phyloP scores from a whole-genome alignment of 2,888 invertebrate genomes.

The Pheosia gnoma region DNA sequence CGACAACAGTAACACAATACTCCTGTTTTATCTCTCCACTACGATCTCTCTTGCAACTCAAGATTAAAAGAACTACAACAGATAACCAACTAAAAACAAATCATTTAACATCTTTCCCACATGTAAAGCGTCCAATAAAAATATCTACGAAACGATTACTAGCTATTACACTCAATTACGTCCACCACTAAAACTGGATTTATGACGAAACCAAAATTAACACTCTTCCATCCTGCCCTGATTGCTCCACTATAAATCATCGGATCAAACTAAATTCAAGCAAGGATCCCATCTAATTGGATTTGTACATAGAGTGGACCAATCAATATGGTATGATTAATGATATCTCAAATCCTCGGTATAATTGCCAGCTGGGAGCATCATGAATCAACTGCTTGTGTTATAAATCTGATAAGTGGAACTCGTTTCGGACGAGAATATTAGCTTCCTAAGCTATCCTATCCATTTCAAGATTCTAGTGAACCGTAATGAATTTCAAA shows the following conservation, averaged over 20 bases:
- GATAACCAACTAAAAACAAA: constrained; percentile 28
- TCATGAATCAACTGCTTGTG: constrained; percentile 78
- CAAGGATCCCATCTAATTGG: constrained; percentile 80
- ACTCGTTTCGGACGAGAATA: constrained; percentile 63
- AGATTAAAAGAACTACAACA: constrained; percentile 11
- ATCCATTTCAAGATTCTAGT: constrained; percentile 39
- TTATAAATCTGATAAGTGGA: constrained; percentile 78
- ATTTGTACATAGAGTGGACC: constrained; percentile 73
- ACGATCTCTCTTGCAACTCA: background rate
- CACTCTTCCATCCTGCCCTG: constrained; percentile 65
- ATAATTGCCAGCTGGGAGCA: constrained; percentile 76
- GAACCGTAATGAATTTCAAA: constrained; percentile 33
- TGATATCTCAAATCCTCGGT: constrained; percentile 72
- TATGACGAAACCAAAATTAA: constrained; percentile 75
- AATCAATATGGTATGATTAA: constrained; percentile 82
- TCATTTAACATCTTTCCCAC: constrained; percentile 52
- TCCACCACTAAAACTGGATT: constrained; percentile 66
- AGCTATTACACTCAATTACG: constrained; percentile 68
- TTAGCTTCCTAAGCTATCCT: constrained; percentile 52
- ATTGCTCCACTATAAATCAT: constrained; percentile 78
- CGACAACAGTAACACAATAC: constrained; percentile 4
- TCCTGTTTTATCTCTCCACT: constrained; percentile 1
- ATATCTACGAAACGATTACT: constrained; percentile 57
- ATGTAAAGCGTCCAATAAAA: constrained; percentile 57
- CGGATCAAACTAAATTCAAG: constrained; percentile 70